A percentile compares a stretch with the other conserved stretches of the same genome.
Evolutionary conservation across 2,888 invertebrate genomes (phyloP).

Genomic region (Tridacna gigas): DNA sequence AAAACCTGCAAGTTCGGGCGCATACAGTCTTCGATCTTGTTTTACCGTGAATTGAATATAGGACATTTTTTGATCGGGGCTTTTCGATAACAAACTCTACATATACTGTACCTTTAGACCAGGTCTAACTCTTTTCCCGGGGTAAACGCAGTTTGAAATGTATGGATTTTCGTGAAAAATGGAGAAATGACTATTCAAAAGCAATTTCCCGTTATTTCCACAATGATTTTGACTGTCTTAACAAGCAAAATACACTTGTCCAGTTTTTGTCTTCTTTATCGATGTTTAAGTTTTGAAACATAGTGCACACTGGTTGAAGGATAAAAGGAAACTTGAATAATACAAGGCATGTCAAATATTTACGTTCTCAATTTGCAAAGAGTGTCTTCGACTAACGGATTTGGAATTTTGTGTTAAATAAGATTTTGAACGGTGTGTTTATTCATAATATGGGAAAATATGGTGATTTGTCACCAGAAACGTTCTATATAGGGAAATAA

Average conservation of each 20-base stretch:
- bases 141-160: too few relatives aligned
- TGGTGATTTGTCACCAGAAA: neutral
- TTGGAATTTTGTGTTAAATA: neutral
- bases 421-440: neutral
- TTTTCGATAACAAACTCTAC: conserved; percentile 6
- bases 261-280: too few relatives aligned
- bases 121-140: too few relatives aligned
- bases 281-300: too few relatives aligned
- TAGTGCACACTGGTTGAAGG: too few relatives aligned
- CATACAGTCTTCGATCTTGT: conserved; percentile 43
- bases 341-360: conserved; percentile 26
- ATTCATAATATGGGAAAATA: neutral
- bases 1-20: conserved; percentile 41
- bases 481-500: too few relatives aligned
- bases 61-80: conserved; percentile 9
- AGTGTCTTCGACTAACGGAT: neutral
- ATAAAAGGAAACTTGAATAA: conserved; percentile 26
- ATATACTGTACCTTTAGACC: neutral
- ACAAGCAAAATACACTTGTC: too few relatives aligned
- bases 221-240: neutral
- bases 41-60: conserved; percentile 20
- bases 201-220: neutral
- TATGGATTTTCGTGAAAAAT: neutral
- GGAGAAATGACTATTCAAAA: neutral
- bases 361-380: conserved; percentile 4